A percentile compares a stretch with the other conserved stretches of the same genome.
Evolutionary conservation across 2,113 vertebrate species (phyloP).

Genomic region (Cettia cetti): DNA sequence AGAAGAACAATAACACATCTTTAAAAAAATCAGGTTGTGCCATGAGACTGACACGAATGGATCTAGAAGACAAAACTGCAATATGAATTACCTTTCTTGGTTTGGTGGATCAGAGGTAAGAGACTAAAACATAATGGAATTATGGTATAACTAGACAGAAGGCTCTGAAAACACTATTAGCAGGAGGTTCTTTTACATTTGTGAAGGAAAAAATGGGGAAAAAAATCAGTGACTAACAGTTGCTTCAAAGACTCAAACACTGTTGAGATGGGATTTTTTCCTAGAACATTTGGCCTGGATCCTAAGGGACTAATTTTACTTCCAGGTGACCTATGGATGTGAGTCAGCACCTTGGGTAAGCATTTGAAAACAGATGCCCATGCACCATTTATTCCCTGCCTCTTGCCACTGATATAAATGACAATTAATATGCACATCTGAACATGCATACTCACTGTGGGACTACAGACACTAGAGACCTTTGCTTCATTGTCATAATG

Average conservation of each 20-base stretch:
- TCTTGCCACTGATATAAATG: conserved; percentile 37
- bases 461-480: conserved; percentile 54
- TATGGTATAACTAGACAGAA: not conserved
- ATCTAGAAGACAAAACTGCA: not conserved
- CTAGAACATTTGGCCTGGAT: not conserved
- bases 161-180: not conserved
- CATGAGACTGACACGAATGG: not conserved
- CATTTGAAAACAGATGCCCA: conserved; percentile 37
- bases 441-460: conserved; percentile 49
- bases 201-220: not conserved
- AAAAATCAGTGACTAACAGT: not conserved
- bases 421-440: conserved; percentile 60
- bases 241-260: not conserved
- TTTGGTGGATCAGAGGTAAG: not conserved
- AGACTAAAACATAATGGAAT: not conserved
- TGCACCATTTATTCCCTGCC: conserved; percentile 38
- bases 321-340: not conserved
- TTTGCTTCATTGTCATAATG: conserved; percentile 55
- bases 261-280: not conserved
- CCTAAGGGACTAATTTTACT: conserved; percentile 38
- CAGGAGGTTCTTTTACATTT: not conserved
- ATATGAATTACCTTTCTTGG: not conserved
- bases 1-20: not conserved
- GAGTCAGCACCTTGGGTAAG: conserved; percentile 29
- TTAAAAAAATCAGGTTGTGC: not conserved